Conservation (phyloP, 2,113 vertebrate species). For the Toxostoma redivivum region DNA sequence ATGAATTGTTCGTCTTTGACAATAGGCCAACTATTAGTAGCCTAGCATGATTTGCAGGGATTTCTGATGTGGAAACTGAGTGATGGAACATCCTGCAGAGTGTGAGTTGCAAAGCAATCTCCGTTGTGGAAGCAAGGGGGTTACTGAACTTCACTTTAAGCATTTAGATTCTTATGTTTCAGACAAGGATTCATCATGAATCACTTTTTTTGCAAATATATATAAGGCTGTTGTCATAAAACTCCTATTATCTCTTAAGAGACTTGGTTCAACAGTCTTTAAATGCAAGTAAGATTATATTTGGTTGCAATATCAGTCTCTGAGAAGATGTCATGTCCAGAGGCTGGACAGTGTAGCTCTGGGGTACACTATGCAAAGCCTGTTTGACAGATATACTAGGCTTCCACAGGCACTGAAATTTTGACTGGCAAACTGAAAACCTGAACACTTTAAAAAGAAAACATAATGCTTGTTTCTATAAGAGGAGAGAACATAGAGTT, state of each 20-base stretch:
- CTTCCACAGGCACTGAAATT: background rate
- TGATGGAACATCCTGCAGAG: background rate
- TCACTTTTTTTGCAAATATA: background rate
- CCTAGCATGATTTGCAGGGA: background rate
- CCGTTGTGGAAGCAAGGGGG: background rate
- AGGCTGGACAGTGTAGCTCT: background rate
- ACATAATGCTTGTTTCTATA: background rate
- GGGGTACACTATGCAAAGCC: background rate
- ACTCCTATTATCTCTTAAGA: background rate
- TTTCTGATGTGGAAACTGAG: slow-evolving; percentile 32
- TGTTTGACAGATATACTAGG: background rate
- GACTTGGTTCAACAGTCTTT: background rate
- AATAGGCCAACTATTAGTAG: slow-evolving; percentile 34
- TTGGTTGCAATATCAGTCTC: background rate
- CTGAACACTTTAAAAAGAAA: background rate
- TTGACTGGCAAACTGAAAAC: background rate
- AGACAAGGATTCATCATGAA: background rate
- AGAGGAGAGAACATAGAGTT: background rate
- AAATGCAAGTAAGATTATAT: background rate
- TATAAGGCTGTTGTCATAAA: background rate
- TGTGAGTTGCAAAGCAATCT: background rate
- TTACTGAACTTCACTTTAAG: slow-evolving; percentile 4
- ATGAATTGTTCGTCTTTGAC: slow-evolving; percentile 13
- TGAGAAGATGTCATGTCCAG: background rate
- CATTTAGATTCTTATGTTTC: background rate